phyloP scores from a whole-genome alignment of 2,888 invertebrate genomes.

The Catocala fraxini region DNA sequence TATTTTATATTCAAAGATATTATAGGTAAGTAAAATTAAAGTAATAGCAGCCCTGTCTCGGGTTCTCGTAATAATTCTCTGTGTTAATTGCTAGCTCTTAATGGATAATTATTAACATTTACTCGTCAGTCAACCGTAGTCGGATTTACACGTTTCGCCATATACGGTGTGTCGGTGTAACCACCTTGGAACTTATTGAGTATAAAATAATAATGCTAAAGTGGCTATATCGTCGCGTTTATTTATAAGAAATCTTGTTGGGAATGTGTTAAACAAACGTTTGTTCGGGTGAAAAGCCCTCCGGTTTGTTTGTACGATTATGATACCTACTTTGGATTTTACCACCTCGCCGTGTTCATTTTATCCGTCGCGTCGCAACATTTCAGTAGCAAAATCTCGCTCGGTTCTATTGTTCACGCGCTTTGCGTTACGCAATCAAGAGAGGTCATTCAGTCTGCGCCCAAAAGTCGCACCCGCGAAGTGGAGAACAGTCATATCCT shows the following conservation, averaged over 20 bases:
- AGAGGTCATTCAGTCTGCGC: slow-evolving; percentile 84
- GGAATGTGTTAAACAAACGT: slow-evolving; percentile 37
- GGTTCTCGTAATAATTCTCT: slow-evolving; percentile 20
- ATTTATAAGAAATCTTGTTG: slow-evolving; percentile 37
- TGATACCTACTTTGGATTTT: slow-evolving; percentile 37
- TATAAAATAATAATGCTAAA: slow-evolving; percentile 13
- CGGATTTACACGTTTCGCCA: slow-evolving; percentile 20
- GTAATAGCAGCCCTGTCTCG: slow-evolving; percentile 14
- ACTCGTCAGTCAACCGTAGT: slow-evolving; percentile 18
- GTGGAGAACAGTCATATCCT: slow-evolving; percentile 88
- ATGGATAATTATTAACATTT: slow-evolving; percentile 24
- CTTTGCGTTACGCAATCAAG: slow-evolving; percentile 77
- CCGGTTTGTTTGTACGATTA: slow-evolving; percentile 39
- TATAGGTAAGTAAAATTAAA: neutral
- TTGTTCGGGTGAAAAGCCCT: slow-evolving; percentile 38
- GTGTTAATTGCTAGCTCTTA: slow-evolving; percentile 27
- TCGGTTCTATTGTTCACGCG: slow-evolving; percentile 62
- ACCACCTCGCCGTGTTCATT: slow-evolving; percentile 27
- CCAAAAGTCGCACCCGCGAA: slow-evolving; percentile 85
- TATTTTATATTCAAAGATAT: too few relatives aligned
- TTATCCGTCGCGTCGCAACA: slow-evolving; percentile 23
- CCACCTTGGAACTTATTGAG: slow-evolving; percentile 17
- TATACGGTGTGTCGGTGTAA: slow-evolving; percentile 11
- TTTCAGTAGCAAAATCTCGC: slow-evolving; percentile 40
- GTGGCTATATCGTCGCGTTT: slow-evolving; percentile 17